A percentile compares a stretch with the other conserved stretches of the same genome.
phyloP scores from a whole-genome alignment of 2,797 vertebrate species.

The Lepus townsendii region DNA sequence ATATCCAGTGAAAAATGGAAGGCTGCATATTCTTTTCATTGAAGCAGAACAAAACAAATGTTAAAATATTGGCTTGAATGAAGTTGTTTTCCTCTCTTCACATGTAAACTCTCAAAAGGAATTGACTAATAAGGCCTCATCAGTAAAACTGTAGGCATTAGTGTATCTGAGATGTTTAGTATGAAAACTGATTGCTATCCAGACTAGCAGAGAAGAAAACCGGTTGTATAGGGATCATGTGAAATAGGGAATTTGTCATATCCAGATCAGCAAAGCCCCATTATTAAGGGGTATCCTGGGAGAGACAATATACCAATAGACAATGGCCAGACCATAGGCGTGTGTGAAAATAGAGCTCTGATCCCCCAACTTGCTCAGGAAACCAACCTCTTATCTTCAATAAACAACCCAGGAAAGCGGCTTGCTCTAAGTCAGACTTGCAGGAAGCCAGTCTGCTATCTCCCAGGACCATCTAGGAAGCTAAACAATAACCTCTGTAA shows the following conservation, averaged over 20 bases:
- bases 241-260: background rate
- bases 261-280: background rate
- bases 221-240: background rate
- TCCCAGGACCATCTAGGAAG: conserved; percentile 7
- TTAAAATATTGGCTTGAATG: conserved; percentile 22
- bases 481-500: background rate
- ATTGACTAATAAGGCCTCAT: conserved; percentile 20
- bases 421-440: background rate
- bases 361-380: background rate
- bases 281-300: background rate
- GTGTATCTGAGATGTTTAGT: background rate
- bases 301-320: background rate
- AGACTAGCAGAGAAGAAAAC: background rate
- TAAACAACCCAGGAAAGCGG: background rate
- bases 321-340: background rate
- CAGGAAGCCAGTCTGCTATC: background rate
- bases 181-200: conserved; percentile 24
- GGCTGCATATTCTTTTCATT: background rate
- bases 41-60: conserved; percentile 4
- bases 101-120: conserved; percentile 15
- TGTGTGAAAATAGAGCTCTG: background rate
- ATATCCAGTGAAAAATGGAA: background rate
- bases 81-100: conserved; percentile 30
- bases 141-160: background rate
- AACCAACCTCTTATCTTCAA: background rate